A percentile compares a stretch with the other conserved stretches of the same genome.
Conservation (phyloP, 2,113 vertebrate genomes). For the Cettia cetti region DNA sequence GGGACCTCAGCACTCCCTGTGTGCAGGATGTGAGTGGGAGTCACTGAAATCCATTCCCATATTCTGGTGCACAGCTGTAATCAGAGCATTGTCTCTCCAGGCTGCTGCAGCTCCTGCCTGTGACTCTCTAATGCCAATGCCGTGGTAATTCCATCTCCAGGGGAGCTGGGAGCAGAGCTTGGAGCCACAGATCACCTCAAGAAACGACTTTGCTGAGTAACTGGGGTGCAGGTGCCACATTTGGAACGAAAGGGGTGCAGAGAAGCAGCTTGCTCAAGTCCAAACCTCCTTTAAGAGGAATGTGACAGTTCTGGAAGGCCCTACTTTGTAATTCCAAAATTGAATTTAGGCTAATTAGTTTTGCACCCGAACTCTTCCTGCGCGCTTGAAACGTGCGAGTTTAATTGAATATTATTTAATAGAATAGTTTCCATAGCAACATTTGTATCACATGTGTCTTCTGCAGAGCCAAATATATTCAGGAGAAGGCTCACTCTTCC, state of each 20-base stretch:
- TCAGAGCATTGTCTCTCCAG: background rate
- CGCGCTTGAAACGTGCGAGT: background rate
- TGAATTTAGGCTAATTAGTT: conserved; percentile 34
- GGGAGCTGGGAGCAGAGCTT: conserved; percentile 20
- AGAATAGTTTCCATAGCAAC: conserved; percentile 61
- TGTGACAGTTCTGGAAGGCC: background rate
- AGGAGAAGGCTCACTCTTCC: background rate
- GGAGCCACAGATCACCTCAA: background rate
- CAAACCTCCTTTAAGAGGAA: background rate
- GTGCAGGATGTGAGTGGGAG: background rate
- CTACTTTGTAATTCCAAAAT: background rate
- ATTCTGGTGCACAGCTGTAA: background rate
- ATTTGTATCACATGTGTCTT: conserved; percentile 21
- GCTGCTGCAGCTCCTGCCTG: background rate
- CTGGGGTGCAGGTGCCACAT: background rate
- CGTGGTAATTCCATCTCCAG: conserved; percentile 36
- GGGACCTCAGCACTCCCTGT: background rate
- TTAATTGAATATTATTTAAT: conserved; percentile 60
- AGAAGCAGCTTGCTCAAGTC: background rate
- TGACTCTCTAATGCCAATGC: background rate
- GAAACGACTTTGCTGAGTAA: background rate
- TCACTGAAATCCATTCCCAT: background rate
- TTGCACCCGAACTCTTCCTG: background rate
- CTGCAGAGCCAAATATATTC: conserved; percentile 25
- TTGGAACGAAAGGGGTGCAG: background rate